These are phyloP conservation scores for Venusia cambrica DNA, from an alignment of 2,888 invertebrate species.

Conservation along the genomic window DNA sequence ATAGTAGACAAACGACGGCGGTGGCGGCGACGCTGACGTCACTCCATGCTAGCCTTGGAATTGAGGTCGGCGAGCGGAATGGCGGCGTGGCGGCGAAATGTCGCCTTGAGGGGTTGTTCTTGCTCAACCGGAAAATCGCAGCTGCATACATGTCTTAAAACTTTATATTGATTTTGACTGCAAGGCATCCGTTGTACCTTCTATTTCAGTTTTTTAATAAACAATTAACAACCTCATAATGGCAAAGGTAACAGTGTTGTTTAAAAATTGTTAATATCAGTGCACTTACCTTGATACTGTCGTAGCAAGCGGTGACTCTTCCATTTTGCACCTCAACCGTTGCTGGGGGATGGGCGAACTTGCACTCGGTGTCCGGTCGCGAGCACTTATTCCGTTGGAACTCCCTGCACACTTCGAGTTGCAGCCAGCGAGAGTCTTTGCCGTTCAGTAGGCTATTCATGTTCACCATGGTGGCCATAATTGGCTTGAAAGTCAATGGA, in stretches of 20 bases:
- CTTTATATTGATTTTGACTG: slow-evolving; percentile 5
- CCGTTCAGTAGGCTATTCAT: slow-evolving; percentile 98
- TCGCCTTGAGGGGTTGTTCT: slow-evolving; percentile 63
- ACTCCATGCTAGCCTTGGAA: slow-evolving; percentile 70
- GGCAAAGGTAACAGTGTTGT: too few relatives aligned
- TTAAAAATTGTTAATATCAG: slow-evolving; percentile 1
- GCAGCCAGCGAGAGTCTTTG: slow-evolving; percentile 99
- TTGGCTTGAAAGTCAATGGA: slow-evolving; percentile 58
- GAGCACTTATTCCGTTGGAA: slow-evolving; percentile 99
- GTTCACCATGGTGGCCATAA: slow-evolving; percentile 94
- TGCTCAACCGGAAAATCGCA: slow-evolving; percentile 49
- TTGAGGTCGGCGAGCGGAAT: slow-evolving; percentile 72
- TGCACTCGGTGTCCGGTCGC: slow-evolving; percentile 99
- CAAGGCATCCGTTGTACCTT: neutral
- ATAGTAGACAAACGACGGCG: slow-evolving; percentile 51
- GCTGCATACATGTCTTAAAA: slow-evolving; percentile 37
- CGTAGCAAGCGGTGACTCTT: slow-evolving; percentile 99
- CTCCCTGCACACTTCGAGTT: slow-evolving; percentile 99
- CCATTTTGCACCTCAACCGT: slow-evolving; percentile 99
- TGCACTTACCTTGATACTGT: slow-evolving; percentile 98
- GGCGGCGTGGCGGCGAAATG: slow-evolving; percentile 67
- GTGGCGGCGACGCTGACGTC: slow-evolving; percentile 56
- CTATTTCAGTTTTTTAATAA: too few relatives aligned
- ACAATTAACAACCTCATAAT: too few relatives aligned
- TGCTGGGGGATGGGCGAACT: slow-evolving; percentile 99